Conservation (phyloP, 1,140 invertebrate genomes). For the Dendroctonus ponderosae region DNA sequence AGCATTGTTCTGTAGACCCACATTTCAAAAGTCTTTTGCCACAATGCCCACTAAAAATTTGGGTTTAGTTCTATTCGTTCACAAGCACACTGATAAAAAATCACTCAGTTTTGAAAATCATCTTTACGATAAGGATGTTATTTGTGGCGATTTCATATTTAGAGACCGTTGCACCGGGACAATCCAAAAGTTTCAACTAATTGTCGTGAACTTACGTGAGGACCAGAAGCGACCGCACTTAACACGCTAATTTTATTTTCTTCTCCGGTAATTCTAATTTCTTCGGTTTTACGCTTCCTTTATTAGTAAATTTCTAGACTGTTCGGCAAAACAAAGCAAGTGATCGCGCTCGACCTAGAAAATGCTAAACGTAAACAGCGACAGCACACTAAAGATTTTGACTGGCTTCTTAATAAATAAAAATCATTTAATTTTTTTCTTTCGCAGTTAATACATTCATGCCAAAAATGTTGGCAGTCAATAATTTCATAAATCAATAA, state of each 20-base stretch:
- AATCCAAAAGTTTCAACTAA: not conserved
- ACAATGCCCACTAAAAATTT: conserved; percentile 2
- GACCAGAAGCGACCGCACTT: not conserved
- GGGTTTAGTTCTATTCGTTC: not conserved
- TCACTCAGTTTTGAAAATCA: conserved; percentile 8
- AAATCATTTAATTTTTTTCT: conserved; percentile 7
- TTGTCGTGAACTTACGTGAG: conserved; percentile 4
- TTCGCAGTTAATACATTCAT: not conserved
- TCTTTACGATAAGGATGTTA: conserved; percentile 11
- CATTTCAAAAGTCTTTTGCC: no score
- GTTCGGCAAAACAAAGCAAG: no score
- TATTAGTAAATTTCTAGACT: no score
- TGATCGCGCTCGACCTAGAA: no score
- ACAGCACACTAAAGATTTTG: no score
- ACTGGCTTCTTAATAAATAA: not conserved
- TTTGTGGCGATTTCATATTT: conserved; percentile 11
- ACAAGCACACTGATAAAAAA: conserved; percentile 6
- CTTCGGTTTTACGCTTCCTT: not conserved
- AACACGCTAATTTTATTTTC: conserved; percentile 7
- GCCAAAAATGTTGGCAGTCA: no score
- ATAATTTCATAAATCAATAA: no score
- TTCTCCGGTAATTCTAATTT: not conserved
- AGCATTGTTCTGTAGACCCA: no score
- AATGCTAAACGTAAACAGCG: no score
- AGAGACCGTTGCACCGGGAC: no score